Base-by-base conservation (phyloP, 1,140 invertebrate genomes). In the Lordiphosa collinella region DNA sequence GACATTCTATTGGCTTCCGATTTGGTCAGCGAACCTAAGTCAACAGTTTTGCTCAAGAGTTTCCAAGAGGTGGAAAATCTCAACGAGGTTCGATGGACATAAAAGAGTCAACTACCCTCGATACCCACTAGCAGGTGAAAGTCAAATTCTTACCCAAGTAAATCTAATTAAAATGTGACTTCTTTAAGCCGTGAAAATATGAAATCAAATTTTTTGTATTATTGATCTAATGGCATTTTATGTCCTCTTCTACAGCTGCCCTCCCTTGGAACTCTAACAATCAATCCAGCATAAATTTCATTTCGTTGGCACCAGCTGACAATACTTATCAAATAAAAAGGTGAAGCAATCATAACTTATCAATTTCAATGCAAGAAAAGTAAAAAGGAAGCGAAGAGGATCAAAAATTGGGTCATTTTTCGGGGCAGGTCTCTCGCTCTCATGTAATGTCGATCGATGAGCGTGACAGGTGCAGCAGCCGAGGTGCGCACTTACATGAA, bases 351-450 rank as follows among this genome's bases (percentile, higher is more conserved):
- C 76, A 84, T 84, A 84, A 84, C 63, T 72, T 73, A 78, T 65
- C 78, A 61, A 60, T 53, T 59, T 66, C 16, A 13, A 37, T 48
- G 54, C 51, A 11, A 50, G 12, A 47, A 58, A 60, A 55, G 12
- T 18, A 13, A 37, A 40, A 40, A 18, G 25, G 18, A 38, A 44
- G 29, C 13, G 44, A 34, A 7, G 40, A n/a, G n/a, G 9, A 12
- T 50, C 16, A 50, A 52, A 76, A 84, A 84, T 84, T 84, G 78
- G 78, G 78, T 84, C 78, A 84, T 57, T 82, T n/a, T 76, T 68
- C 51, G 63, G 65, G 59, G 41, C 32, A 40, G 70, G 58, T 40
- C 12, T 44, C 38, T 43, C 54, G 32, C 52, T 47, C 58, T 69
- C 18, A 18, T 78, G 74, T 78, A 78, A 78, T 78, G 78, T 79